Evolutionary conservation across 92 coral and sea anemone species (phyloP), one percentile per base, ranked within the genome.

Genomic region (Porites divaricata): DNA sequence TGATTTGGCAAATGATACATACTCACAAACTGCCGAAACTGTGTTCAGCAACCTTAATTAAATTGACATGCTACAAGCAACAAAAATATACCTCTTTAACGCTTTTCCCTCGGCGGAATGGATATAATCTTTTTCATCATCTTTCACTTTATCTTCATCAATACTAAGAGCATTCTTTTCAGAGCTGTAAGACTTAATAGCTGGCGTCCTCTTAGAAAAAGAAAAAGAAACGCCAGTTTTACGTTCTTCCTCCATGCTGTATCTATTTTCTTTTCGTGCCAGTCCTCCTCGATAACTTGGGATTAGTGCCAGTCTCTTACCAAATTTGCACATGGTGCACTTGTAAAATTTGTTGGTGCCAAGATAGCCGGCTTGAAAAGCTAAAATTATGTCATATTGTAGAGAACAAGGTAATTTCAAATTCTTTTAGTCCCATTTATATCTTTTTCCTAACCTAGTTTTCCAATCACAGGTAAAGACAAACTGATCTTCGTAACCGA

Each of bases 51-150:
- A n/a, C n/a, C n/a, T n/a, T n/a, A n/a, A 35, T 35, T 35, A 35
- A 35, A 35, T 2, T 35, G 45, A 5, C 45, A 4, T 5, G 45
- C 45, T 35, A 35, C 45, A 35, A 35, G 45, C 45, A 35, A 35
- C 45, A 4, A 6, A 35, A 35, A 35, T 35, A 35, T 35, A 94
- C 99, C 99, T 96, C 67, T 87, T 85, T 15, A 96, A 87, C 56
- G 78, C 81, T 19, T 92, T 96, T n/a, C 98, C 97, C 74, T 96
- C 99, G 10, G 99, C 99, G 26, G 99, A 92, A 77, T 83, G 89
- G 19, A 96, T 87, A 54, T 92, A 96, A 85, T 96, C 99, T 61
- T 89, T 91, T 23, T 90, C 95, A 45, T 82, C 79, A 16, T 72
- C 22, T 72, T 72, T 72, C 12, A 23, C 25, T 21, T 59, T 72